phyloP scores from a whole-genome alignment of 1,140 invertebrate species.

The Musca domestica region DNA sequence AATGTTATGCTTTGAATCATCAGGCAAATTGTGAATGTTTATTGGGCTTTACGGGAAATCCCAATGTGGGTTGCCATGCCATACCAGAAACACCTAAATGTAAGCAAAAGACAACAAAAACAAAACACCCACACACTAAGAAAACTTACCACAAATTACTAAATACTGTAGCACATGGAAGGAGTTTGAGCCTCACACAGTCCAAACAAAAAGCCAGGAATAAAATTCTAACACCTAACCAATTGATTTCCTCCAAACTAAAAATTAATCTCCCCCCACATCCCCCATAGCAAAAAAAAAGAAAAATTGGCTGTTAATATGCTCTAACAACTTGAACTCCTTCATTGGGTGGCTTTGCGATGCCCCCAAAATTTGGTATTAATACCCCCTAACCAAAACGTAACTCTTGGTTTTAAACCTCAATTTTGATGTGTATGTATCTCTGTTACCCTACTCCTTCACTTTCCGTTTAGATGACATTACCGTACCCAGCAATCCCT shows the following conservation, averaged over 20 bases:
- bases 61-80: conserved; percentile 64
- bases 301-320: no score
- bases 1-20: conserved; percentile 80
- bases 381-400: neutral
- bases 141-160: neutral
- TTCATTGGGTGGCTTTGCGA: no score
- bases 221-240: no score
- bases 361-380: no score
- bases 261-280: no score
- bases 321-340: no score
- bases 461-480: conserved; percentile 42
- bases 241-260: no score
- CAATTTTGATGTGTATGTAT: neutral
- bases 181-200: neutral
- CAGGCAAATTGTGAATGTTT: conserved; percentile 76
- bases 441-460: neutral
- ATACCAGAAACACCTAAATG: conserved; percentile 34
- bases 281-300: no score
- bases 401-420: neutral
- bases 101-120: conserved; percentile 30
- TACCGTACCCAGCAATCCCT: conserved; percentile 59
- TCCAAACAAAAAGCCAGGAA: no score
- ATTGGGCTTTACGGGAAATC: conserved; percentile 73
- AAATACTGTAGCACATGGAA: neutral
- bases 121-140: conserved; percentile 26